Percentiles rank a stretch among this genome's conserved stretches.
Conservation (phyloP, 2,797 vertebrate species). For the Chloroceryle amazona region DNA sequence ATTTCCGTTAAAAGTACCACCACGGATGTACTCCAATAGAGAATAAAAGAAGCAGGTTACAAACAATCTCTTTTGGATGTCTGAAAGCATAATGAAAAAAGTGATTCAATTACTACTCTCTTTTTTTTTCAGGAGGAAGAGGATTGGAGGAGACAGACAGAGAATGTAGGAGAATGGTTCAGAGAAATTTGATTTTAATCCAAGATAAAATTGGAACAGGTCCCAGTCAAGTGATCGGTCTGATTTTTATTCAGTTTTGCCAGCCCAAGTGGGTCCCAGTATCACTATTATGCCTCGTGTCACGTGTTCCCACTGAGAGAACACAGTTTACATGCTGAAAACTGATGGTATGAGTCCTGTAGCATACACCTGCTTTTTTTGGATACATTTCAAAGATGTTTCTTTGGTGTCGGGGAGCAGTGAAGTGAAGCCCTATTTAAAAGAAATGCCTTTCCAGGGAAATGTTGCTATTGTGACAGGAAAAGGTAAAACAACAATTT, state of each 20-base stretch:
- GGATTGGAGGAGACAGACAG: neutral
- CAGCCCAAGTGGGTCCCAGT: neutral
- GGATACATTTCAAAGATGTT: constrained; percentile 32
- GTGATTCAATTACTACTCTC: neutral
- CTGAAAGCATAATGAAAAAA: neutral
- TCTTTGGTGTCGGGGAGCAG: neutral
- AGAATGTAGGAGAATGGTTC: neutral
- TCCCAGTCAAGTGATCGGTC: neutral
- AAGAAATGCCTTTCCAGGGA: neutral
- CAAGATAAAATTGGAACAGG: constrained; percentile 30
- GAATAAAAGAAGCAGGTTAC: neutral
- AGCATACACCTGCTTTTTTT: constrained; percentile 18
- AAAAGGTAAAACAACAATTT: neutral
- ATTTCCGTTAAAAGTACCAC: neutral
- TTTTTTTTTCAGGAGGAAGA: neutral
- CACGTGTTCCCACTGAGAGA: neutral
- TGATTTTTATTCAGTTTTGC: neutral
- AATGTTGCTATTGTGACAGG: neutral
- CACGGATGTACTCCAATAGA: neutral
- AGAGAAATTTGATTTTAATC: neutral
- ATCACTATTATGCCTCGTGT: neutral
- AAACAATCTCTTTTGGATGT: neutral
- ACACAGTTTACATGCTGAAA: neutral
- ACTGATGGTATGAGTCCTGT: neutral
- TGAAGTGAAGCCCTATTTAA: neutral